A percentile compares a stretch with the other conserved stretches of the same genome.
Evolutionary conservation across 2,113 vertebrate species (phyloP).

Genomic region (Notothenia coriiceps): DNA sequence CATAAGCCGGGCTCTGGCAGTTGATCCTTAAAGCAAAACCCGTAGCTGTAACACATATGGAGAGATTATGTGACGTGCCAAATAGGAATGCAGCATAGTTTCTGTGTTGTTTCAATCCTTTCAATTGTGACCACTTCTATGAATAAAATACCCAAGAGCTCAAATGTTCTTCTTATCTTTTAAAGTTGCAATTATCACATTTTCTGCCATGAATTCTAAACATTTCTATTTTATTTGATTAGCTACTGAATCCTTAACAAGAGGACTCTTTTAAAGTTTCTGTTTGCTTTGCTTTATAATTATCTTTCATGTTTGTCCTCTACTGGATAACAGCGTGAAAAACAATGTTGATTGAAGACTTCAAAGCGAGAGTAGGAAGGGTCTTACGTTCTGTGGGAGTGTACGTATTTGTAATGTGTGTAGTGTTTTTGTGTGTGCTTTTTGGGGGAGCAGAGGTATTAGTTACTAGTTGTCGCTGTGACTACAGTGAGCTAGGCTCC

Average conservation of each 20-base stretch:
- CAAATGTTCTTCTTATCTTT: no score
- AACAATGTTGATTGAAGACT: slow-evolving; percentile 11
- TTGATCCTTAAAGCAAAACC: slow-evolving; percentile 34
- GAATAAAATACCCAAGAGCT: slow-evolving; percentile 7
- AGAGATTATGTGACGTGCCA: slow-evolving; percentile 40
- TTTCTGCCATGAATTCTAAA: background rate
- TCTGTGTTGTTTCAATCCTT: slow-evolving; percentile 28
- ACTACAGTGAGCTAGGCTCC: slow-evolving; percentile 33
- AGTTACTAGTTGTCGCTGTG: slow-evolving; percentile 20
- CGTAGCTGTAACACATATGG: slow-evolving; percentile 2
- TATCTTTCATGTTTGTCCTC: slow-evolving; percentile 15
- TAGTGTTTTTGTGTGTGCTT: background rate
- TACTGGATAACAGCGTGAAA: slow-evolving; percentile 17
- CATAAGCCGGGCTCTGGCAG: slow-evolving; percentile 33
- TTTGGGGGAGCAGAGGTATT: slow-evolving; percentile 14
- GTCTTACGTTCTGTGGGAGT: slow-evolving; percentile 16
- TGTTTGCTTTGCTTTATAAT: slow-evolving; percentile 15
- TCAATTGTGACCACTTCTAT: slow-evolving; percentile 15
- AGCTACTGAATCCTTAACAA: slow-evolving; percentile 37
- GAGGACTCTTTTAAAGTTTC: background rate
- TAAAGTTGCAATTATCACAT: background rate
- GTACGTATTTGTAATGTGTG: slow-evolving; percentile 24
- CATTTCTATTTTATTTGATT: background rate
- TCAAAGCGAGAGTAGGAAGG: slow-evolving; percentile 12
- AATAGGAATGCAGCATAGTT: slow-evolving; percentile 27